Evolutionary conservation across 1,140 invertebrate species (phyloP).

Genomic region (Brachionus rotundiformis): DNA sequence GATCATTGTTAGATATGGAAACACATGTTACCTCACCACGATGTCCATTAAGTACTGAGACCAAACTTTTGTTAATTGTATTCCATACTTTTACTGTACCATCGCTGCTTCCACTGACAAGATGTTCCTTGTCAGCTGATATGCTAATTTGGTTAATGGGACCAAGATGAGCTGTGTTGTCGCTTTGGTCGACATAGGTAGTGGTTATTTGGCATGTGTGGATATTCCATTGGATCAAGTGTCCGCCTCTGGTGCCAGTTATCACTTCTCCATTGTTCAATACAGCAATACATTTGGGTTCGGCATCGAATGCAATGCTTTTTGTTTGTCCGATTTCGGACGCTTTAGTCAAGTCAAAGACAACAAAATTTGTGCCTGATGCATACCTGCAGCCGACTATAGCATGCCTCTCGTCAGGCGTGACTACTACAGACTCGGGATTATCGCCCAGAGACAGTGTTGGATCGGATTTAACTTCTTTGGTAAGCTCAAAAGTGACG

Average conservation of each 20-base stretch:
- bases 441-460: conserved; percentile 10
- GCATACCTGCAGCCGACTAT: conserved; percentile 41
- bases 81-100: conserved; percentile 51
- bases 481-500: conserved; percentile 38
- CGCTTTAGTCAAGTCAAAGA: conserved; percentile 50
- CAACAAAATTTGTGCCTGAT: conserved; percentile 46
- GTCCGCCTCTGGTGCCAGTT: conserved; percentile 40
- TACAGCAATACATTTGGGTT: conserved; percentile 29
- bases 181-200: conserved; percentile 15
- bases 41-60: conserved; percentile 31
- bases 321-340: conserved; percentile 27
- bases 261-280: conserved; percentile 48
- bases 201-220: conserved; percentile 39
- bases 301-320: conserved; percentile 40
- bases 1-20: conserved; percentile 39
- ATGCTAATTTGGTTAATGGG: conserved; percentile 33
- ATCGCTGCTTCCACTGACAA: conserved; percentile 46
- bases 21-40: conserved; percentile 51
- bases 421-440: conserved; percentile 34
- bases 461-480: conserved; percentile 52
- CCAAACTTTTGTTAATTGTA: conserved; percentile 15
- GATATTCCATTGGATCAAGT: conserved; percentile 49
- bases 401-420: conserved; percentile 50
- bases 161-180: not conserved
- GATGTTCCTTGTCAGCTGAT: conserved; percentile 11